These are phyloP conservation scores for Deroptyus accipitrinus DNA, from an alignment of 2,113 vertebrate genomes.

Conservation along the genomic window DNA sequence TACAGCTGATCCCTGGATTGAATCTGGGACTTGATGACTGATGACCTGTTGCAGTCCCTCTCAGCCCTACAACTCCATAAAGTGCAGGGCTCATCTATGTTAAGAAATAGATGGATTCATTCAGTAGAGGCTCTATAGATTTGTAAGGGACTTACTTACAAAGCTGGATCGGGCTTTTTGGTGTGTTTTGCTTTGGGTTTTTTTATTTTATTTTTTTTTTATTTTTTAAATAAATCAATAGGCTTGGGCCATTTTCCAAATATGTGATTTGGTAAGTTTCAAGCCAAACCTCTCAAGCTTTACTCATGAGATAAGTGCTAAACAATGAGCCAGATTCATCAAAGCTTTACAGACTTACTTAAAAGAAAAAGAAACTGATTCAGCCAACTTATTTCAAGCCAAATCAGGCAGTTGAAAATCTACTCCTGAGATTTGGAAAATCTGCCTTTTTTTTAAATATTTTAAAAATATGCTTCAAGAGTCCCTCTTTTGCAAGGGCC, in stretches of 20 bases:
- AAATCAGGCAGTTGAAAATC: slow-evolving; percentile 59
- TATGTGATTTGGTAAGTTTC: slow-evolving; percentile 63
- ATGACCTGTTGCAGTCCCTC: neutral
- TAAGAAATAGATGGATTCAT: neutral
- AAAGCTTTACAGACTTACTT: slow-evolving; percentile 62
- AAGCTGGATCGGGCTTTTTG: slow-evolving; percentile 38
- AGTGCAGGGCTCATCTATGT: neutral
- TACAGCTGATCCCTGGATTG: neutral
- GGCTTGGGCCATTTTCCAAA: slow-evolving; percentile 63
- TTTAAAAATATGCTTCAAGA: slow-evolving; percentile 20
- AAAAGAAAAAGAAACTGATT: slow-evolving; percentile 60
- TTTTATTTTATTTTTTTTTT: neutral
- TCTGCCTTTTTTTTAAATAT: neutral
- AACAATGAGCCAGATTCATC: slow-evolving; percentile 68
- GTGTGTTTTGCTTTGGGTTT: neutral
- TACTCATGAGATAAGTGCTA: slow-evolving; percentile 67
- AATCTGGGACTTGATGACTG: neutral
- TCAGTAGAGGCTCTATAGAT: neutral
- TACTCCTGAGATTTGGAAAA: slow-evolving; percentile 59
- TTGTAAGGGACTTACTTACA: slow-evolving; percentile 17
- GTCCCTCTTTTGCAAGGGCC: slow-evolving; percentile 16
- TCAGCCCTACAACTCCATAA: neutral
- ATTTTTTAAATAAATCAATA: slow-evolving; percentile 54
- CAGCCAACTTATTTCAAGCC: slow-evolving; percentile 55
- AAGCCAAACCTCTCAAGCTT: slow-evolving; percentile 71